A percentile compares a stretch with the other conserved stretches of the same genome.
phyloP scores from a whole-genome alignment of 1,140 invertebrate species.

The Zophobas atratus region DNA sequence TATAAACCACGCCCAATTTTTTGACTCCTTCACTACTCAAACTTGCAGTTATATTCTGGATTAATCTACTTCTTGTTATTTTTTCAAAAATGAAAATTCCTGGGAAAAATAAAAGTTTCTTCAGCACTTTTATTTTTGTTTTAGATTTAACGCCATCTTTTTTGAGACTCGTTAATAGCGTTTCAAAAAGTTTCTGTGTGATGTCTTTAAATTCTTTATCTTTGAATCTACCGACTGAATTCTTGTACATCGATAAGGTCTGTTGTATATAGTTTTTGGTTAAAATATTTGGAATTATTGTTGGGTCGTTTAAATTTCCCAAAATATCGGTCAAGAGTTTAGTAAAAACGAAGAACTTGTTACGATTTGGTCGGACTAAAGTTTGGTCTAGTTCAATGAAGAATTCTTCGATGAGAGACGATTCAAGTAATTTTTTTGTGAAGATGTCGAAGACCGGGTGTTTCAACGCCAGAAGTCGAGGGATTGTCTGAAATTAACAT shows the following conservation, averaged over 20 bases:
- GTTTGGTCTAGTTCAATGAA: conserved; percentile 73
- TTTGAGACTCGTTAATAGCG: conserved; percentile 70
- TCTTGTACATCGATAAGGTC: conserved; percentile 71
- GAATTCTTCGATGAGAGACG: conserved; percentile 70
- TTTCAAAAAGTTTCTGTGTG: conserved; percentile 71
- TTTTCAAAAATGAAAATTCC: conserved; percentile 82
- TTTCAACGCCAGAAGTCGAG: conserved; percentile 71
- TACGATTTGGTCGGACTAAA: conserved; percentile 74
- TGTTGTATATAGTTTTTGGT: conserved; percentile 65
- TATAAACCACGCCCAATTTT: conserved; percentile 74
- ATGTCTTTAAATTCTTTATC: conserved; percentile 67
- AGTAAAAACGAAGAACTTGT: conserved; percentile 71
- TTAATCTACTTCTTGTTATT: conserved; percentile 75
- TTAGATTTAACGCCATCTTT: conserved; percentile 69
- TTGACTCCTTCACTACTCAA: conserved; percentile 75
- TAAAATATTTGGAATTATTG: conserved; percentile 59
- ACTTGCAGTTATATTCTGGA: conserved; percentile 75
- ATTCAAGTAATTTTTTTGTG: conserved; percentile 69
- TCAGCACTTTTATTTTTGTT: conserved; percentile 72
- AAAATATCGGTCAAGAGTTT: conserved; percentile 59
- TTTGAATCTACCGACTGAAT: conserved; percentile 69
- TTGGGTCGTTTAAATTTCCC: conserved; percentile 52
- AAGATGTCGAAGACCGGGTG: conserved; percentile 77
- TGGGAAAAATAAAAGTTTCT: conserved; percentile 76
- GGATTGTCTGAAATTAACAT: conserved; percentile 71